These are phyloP conservation scores for Nematostella vectensis DNA, from an alignment of 92 coral and sea anemone species.

Conservation along the genomic window DNA sequence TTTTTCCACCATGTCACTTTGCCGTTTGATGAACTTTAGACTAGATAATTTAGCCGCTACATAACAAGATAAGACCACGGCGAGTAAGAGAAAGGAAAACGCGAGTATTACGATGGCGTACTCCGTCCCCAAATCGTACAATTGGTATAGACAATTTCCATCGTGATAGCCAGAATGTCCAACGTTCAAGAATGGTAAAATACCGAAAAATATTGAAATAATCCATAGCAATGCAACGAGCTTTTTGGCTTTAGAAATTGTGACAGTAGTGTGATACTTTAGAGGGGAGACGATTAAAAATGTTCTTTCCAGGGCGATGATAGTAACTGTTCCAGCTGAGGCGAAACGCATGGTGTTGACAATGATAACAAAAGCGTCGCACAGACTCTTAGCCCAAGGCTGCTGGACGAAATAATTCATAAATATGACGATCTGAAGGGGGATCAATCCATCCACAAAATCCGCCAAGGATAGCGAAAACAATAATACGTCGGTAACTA, in stretches of 20 bases:
- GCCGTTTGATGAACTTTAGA: conserved; percentile 49
- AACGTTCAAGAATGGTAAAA: conserved; percentile 59
- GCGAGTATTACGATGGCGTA: conserved; percentile 39
- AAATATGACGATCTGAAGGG: conserved; percentile 63
- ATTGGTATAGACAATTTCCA: conserved; percentile 53
- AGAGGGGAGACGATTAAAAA: conserved; percentile 52
- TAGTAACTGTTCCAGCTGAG: conserved; percentile 62
- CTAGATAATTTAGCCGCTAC: conserved; percentile 51
- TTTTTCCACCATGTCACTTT: conserved; percentile 29
- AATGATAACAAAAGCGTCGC: conserved; percentile 38
- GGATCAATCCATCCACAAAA: conserved; percentile 60
- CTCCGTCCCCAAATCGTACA: conserved; percentile 42
- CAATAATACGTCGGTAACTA: conserved; percentile 66
- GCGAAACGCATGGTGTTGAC: conserved; percentile 64
- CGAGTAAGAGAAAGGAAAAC: conserved; percentile 38
- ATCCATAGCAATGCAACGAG: conserved; percentile 48
- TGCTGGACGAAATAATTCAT: conserved; percentile 52
- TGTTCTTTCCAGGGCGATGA: conserved; percentile 62
- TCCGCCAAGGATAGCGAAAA: conserved; percentile 79
- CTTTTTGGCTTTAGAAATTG: conserved; percentile 39
- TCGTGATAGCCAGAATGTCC: conserved; percentile 63
- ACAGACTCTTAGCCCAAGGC: conserved; percentile 51
- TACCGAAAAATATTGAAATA: conserved; percentile 32
- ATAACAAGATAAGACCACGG: conserved; percentile 40
- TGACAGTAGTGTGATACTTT: conserved; percentile 51